Evolutionary conservation across 2,113 vertebrate species (phyloP).

Genomic region (Pongo abelii): DNA sequence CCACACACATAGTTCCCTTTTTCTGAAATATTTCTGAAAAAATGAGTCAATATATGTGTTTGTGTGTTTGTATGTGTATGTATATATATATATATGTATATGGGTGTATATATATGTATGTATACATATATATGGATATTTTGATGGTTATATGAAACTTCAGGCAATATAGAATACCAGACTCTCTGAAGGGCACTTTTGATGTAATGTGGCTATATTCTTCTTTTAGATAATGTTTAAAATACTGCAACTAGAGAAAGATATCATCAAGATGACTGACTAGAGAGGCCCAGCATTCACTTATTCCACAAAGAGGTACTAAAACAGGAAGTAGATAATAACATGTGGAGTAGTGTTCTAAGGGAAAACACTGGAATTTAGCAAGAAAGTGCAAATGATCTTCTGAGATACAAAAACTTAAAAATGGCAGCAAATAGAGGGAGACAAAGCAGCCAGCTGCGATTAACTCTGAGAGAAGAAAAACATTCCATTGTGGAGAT

Average conservation of each 20-base stretch:
- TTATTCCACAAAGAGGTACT: not conserved
- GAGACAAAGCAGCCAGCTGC: not conserved
- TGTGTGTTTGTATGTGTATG: not conserved
- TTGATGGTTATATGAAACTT: not conserved
- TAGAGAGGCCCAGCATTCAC: not conserved
- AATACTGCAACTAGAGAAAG: not conserved
- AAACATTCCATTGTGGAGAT: not conserved
- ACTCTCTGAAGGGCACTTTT: not conserved
- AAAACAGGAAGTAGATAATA: not conserved
- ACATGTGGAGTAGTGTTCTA: not conserved
- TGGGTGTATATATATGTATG: not conserved
- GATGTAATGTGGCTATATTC: not conserved
- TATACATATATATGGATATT: not conserved
- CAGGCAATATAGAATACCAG: not conserved
- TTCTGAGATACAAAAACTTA: not conserved
- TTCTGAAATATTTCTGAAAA: not conserved
- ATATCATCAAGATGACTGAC: not conserved
- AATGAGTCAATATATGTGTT: not conserved
- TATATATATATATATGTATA: not conserved
- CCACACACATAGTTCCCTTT: rapidly evolving
- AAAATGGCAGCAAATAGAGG: not conserved
- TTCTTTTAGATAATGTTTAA: not conserved
- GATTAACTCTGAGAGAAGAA: not conserved
- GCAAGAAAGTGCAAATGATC: not conserved
- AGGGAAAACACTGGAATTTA: not conserved